Conservation (phyloP, 2,797 vertebrate genomes). For the Acipenser ruthenus region DNA sequence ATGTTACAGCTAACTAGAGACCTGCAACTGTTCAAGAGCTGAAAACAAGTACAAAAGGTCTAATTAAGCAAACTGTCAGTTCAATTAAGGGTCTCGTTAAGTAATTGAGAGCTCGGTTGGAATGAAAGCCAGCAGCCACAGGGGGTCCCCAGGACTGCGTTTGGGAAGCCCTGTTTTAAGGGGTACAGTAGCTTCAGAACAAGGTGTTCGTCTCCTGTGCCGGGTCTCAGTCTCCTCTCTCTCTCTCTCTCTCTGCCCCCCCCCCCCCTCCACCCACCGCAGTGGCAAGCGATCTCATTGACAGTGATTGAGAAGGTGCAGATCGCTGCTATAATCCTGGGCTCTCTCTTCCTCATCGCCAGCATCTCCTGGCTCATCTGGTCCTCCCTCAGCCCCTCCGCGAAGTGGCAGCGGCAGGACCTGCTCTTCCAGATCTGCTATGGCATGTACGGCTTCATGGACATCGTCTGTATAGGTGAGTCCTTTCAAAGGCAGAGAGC, state of each 20-base stretch:
- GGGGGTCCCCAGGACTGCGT: too few relatives aligned
- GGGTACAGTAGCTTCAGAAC: too few relatives aligned
- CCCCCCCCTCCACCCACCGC: constrained; percentile 14
- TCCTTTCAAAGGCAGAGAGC: neutral
- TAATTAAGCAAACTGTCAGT: too few relatives aligned
- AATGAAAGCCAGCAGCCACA: too few relatives aligned
- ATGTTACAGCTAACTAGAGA: too few relatives aligned
- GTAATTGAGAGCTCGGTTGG: too few relatives aligned
- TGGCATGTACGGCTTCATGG: constrained; percentile 95
- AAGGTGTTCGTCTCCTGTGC: constrained; percentile 25
- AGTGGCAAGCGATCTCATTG: constrained; percentile 93
- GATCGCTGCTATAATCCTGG: constrained; percentile 86
- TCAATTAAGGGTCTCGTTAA: too few relatives aligned
- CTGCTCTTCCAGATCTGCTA: constrained; percentile 95
- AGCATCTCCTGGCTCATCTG: constrained; percentile 95
- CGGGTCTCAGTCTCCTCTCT: constrained; percentile 7
- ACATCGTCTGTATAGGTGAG: constrained; percentile 90
- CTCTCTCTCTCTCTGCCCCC: constrained; percentile 7
- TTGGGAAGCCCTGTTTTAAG: too few relatives aligned
- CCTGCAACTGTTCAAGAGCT: too few relatives aligned
- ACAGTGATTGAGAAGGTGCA: constrained; percentile 92
- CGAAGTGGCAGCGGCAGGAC: constrained; percentile 90
- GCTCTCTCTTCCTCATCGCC: constrained; percentile 87
- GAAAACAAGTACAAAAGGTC: too few relatives aligned
- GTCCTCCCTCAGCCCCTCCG: constrained; percentile 88